Percentiles rank a stretch among this genome's conserved stretches.
Evolutionary conservation across 2,113 vertebrate species (phyloP).

Genomic region (Etia nguti): DNA sequence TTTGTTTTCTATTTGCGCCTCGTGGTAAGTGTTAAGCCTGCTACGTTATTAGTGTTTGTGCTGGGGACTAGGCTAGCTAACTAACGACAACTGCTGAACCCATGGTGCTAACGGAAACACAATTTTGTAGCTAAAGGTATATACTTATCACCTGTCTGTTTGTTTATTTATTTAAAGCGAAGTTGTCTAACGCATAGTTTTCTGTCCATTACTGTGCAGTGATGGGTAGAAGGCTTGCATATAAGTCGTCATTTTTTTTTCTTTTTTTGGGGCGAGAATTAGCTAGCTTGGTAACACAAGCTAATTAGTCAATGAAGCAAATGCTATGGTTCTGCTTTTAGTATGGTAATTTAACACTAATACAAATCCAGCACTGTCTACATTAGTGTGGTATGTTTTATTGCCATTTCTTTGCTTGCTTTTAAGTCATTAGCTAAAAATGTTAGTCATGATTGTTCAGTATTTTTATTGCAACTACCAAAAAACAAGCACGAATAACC

Average conservation of each 20-base stretch:
- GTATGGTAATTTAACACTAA: not conserved
- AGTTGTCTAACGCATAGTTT: not conserved
- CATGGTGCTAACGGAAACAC: not conserved
- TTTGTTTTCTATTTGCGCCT: not conserved
- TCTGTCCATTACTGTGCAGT: not conserved
- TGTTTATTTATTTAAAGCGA: not conserved
- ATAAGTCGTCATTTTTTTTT: not conserved
- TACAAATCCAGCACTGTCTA: not conserved
- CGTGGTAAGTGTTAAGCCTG: not conserved
- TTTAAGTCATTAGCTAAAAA: not conserved
- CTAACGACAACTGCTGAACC: conserved; percentile 12
- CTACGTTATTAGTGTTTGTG: not conserved
- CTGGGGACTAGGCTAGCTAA: conserved; percentile 9
- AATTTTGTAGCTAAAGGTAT: not conserved
- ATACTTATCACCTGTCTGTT: not conserved
- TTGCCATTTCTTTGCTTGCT: not conserved
- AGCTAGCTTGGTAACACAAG: conserved; percentile 10
- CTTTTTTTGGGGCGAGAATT: not conserved
- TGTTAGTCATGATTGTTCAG: not conserved
- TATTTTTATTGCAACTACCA: not conserved
- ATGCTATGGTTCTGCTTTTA: not conserved
- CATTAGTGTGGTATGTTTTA: not conserved
- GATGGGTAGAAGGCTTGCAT: not conserved
- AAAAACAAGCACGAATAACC: not conserved
- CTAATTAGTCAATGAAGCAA: conserved; percentile 6